Evolutionary conservation across 2,113 vertebrate species (phyloP).

Genomic region (Notarius lentiginosus): DNA sequence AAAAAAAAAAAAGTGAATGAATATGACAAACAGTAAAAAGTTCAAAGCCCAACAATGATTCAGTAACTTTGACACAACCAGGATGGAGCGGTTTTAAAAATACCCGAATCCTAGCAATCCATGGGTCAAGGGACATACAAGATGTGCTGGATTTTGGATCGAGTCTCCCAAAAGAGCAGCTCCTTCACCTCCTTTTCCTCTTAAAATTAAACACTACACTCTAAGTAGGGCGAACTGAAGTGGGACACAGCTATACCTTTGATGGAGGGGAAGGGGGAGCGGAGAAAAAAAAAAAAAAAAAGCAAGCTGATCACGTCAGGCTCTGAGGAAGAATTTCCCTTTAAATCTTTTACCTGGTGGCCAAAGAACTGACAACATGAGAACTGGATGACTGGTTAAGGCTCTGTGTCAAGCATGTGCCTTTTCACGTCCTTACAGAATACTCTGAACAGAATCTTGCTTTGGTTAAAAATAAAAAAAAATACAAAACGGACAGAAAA

Average conservation of each 20-base stretch:
- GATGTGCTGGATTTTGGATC: slow-evolving; percentile 3
- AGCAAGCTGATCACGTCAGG: neutral
- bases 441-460: slow-evolving; percentile 54
- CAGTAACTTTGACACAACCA: slow-evolving; percentile 53
- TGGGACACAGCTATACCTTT: neutral
- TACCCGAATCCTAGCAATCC: slow-evolving; percentile 43
- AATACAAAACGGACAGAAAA: slow-evolving; percentile 21
- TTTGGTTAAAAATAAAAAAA: slow-evolving; percentile 62
- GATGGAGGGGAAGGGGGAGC: neutral
- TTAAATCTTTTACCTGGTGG: slow-evolving; percentile 19
- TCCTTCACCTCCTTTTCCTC: neutral
- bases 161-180: neutral
- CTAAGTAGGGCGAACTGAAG: neutral
- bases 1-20: slow-evolving; percentile 24
- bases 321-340: slow-evolving; percentile 14
- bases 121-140: neutral
- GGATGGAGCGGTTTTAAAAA: slow-evolving; percentile 38
- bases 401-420: slow-evolving; percentile 43
- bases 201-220: neutral
- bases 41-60: slow-evolving; percentile 51
- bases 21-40: slow-evolving; percentile 19
- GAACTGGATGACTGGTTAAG: slow-evolving; percentile 41
- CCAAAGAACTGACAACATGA: too few species aligned
- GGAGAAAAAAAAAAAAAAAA: neutral
- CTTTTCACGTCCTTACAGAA: slow-evolving; percentile 16